Evolutionary conservation across 2,113 vertebrate genomes (phyloP).

Genomic region (Orthochromis malagaraziensis): DNA sequence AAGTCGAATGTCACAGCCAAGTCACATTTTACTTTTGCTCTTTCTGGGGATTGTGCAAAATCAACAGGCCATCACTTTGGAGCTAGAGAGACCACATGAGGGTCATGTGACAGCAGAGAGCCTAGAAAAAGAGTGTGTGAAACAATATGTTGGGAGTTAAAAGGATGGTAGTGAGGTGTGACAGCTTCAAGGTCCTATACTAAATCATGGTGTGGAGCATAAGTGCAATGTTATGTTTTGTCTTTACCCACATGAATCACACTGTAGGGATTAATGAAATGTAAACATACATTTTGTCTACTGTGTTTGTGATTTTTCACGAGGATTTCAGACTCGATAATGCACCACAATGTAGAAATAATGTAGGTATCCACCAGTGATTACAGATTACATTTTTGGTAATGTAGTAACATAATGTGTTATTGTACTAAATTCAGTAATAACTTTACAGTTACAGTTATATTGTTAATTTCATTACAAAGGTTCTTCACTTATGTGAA

Average conservation of each 20-base stretch:
- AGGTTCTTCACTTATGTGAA: background rate
- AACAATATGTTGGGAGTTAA: background rate
- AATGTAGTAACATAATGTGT: background rate
- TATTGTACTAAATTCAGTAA: background rate
- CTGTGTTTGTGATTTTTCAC: background rate
- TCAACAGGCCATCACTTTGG: background rate
- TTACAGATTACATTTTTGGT: background rate
- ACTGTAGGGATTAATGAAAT: background rate
- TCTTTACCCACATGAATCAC: background rate
- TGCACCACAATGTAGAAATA: background rate
- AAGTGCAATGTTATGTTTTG: background rate
- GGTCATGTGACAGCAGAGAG: slow-evolving; percentile 43
- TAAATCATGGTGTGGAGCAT: background rate
- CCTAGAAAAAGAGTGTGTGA: background rate
- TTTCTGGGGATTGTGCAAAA: background rate
- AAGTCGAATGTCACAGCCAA: background rate
- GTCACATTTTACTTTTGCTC: background rate
- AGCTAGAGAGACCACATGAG: slow-evolving; percentile 13
- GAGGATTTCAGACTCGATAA: background rate
- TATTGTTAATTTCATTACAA: background rate
- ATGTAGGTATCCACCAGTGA: background rate
- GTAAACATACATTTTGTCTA: background rate
- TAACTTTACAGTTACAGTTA: background rate
- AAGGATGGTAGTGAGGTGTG: background rate
- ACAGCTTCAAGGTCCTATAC: background rate